phyloP scores from a whole-genome alignment of 2,888 invertebrate species.

The Leptinotarsa peninsularis region DNA sequence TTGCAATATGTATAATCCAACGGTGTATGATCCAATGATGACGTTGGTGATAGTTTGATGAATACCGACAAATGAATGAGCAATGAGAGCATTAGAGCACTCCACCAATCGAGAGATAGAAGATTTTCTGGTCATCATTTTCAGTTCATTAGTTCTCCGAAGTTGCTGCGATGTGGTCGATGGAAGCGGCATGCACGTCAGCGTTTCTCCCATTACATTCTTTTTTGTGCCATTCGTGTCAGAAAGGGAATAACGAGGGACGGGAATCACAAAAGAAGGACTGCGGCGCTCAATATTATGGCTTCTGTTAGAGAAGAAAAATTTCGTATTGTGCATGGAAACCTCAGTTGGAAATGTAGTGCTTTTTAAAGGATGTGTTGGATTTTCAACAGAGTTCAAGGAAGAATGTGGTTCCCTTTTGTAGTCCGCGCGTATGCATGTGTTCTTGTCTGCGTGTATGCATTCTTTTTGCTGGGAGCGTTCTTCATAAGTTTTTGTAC shows the following conservation, averaged over 20 bases:
- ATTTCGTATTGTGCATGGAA: slow-evolving; percentile 29
- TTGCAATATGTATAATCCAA: too few relatives aligned
- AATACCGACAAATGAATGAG: neutral
- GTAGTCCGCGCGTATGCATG: neutral
- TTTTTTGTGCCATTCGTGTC: slow-evolving; percentile 37
- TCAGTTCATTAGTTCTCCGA: slow-evolving; percentile 43
- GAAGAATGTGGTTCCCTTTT: neutral
- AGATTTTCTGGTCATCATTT: slow-evolving; percentile 43
- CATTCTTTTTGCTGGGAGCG: too few relatives aligned
- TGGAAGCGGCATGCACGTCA: slow-evolving; percentile 46
- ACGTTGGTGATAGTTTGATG: neutral
- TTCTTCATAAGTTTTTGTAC: too few relatives aligned
- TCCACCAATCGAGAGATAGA: slow-evolving; percentile 5
- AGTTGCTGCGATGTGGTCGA: slow-evolving; percentile 31
- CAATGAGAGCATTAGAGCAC: neutral
- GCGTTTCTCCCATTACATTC: slow-evolving; percentile 52
- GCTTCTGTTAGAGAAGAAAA: slow-evolving; percentile 28
- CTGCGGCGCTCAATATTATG: slow-evolving; percentile 34
- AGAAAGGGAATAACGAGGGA: slow-evolving; percentile 37
- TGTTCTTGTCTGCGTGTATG: too few relatives aligned
- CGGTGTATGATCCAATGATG: too few relatives aligned
- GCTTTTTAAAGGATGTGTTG: slow-evolving; percentile 22
- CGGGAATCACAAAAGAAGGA: slow-evolving; percentile 38
- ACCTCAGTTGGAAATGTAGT: slow-evolving; percentile 17
- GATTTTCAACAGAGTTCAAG: slow-evolving; percentile 5